Evolutionary conservation across 2,888 invertebrate species (phyloP).

Genomic region (Orchestes rusci): DNA sequence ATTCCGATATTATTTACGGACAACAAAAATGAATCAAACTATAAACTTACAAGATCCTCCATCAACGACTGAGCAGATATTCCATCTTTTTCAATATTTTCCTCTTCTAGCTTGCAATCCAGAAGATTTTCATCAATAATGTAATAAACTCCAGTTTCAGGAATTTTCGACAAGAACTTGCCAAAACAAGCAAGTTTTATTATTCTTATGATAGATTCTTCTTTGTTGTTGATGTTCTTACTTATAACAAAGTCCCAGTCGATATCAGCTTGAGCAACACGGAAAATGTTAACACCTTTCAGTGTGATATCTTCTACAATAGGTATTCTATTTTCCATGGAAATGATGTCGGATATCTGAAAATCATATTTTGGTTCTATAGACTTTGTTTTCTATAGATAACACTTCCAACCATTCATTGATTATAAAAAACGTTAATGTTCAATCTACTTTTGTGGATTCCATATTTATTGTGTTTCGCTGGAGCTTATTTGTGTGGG

Average conservation of each 20-base stretch:
- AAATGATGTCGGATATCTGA: slow-evolving; percentile 37
- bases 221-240: slow-evolving; percentile 51
- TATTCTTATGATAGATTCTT: slow-evolving; percentile 69
- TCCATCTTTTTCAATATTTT: slow-evolving; percentile 27
- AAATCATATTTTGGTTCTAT: no score
- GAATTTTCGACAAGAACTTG: slow-evolving; percentile 55
- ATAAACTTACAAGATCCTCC: slow-evolving; percentile 31
- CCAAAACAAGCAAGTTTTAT: slow-evolving; percentile 77
- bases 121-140: slow-evolving; percentile 53
- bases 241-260: slow-evolving; percentile 61
- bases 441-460: no score
- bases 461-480: no score
- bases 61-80: slow-evolving; percentile 26
- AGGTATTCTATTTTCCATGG: slow-evolving; percentile 57
- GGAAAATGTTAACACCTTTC: slow-evolving; percentile 56
- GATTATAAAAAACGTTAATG: no score
- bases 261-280: slow-evolving; percentile 38
- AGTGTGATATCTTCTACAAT: slow-evolving; percentile 70
- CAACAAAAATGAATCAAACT: no score
- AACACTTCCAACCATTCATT: no score
- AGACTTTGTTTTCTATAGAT: no score
- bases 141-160: slow-evolving; percentile 63
- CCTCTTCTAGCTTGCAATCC: slow-evolving; percentile 31
- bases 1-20: no score
- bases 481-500: no score